Conservation (phyloP, 2,888 invertebrate genomes). For the Fragum whitleyi region DNA sequence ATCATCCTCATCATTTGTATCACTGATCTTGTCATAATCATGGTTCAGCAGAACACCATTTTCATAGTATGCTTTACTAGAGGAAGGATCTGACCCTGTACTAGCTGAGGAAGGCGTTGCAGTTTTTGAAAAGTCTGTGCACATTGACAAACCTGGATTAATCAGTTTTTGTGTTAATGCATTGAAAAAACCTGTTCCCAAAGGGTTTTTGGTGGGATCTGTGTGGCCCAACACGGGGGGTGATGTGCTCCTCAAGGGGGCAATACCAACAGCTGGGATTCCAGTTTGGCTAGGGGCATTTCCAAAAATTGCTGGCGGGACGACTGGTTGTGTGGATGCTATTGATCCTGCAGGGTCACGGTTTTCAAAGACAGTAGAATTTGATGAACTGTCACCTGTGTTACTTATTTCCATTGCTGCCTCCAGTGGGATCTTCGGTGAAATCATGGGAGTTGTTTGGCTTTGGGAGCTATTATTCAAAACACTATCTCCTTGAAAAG, state of each 20-base stretch:
- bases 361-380: neutral
- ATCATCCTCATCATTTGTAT: conserved; percentile 62
- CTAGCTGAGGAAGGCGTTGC: conserved; percentile 22
- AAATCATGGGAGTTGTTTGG: conserved; percentile 19
- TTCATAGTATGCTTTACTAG: conserved; percentile 54
- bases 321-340: conserved; percentile 29
- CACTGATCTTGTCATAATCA: conserved; percentile 64
- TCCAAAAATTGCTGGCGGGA: conserved; percentile 14
- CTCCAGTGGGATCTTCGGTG: conserved; percentile 6
- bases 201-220: conserved; percentile 42
- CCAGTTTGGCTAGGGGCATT: conserved; percentile 14
- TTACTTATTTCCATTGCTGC: conserved; percentile 4
- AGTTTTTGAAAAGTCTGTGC: conserved; percentile 48
- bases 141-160: conserved; percentile 47
- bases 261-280: conserved; percentile 7
- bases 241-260: conserved; percentile 13
- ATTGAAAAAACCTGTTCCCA: conserved; percentile 60
- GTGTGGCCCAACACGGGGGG: conserved; percentile 26
- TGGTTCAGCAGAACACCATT: conserved; percentile 58
- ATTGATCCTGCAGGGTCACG: neutral
- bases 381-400: neutral
- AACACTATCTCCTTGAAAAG: neutral
- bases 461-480: neutral
- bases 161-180: conserved; percentile 58
- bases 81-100: conserved; percentile 13